Evolutionary conservation across 2,888 invertebrate genomes (phyloP).

Genomic region (Hyposoter didymator): DNA sequence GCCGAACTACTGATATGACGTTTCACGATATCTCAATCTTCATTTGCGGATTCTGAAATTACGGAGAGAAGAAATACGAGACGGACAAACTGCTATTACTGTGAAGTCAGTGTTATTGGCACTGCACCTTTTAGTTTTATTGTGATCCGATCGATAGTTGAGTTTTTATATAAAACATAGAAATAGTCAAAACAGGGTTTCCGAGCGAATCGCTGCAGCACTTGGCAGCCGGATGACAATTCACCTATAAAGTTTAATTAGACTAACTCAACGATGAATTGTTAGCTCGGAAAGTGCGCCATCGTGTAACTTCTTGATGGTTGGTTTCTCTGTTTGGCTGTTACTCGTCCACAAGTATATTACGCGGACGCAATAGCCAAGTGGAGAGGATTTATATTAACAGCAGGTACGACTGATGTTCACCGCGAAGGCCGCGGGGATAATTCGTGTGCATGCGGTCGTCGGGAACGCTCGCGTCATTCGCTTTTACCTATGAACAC

Average conservation of each 20-base stretch:
- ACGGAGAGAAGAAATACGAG: not conserved
- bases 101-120: not conserved
- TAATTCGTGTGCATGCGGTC: constrained; percentile 39
- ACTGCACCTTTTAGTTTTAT: not conserved
- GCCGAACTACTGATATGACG: too few relatives aligned
- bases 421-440: constrained; percentile 30
- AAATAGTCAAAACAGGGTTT: constrained; percentile 15
- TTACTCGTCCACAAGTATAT: constrained; percentile 4
- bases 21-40: too few relatives aligned
- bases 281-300: constrained; percentile 81
- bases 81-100: not conserved
- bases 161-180: not conserved
- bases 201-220: constrained; percentile 42
- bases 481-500: constrained; percentile 47
- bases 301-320: constrained; percentile 75
- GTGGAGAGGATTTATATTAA: constrained; percentile 76
- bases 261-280: constrained; percentile 81
- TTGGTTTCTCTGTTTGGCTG: constrained; percentile 76
- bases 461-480: constrained; percentile 22
- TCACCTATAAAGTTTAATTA: constrained; percentile 79
- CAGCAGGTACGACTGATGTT: constrained; percentile 45
- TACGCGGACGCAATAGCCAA: constrained; percentile 71
- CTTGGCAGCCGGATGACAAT: constrained; percentile 46
- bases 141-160: not conserved
- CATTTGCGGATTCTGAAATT: not conserved